phyloP scores from a whole-genome alignment of 2,797 vertebrate species.

The Enteromius thamalakanensis region DNA sequence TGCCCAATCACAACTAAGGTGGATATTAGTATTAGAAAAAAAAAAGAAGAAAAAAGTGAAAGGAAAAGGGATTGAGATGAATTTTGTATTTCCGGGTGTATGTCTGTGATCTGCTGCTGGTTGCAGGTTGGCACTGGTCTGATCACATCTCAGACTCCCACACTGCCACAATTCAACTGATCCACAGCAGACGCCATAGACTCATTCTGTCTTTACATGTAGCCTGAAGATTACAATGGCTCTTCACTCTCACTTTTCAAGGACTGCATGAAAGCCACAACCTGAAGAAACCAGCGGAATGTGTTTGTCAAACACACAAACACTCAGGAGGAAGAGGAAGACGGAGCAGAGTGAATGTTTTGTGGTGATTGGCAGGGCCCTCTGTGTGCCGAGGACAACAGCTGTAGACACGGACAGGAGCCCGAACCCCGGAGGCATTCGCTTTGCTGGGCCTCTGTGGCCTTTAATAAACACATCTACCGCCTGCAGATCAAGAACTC shows the following conservation, averaged over 20 bases:
- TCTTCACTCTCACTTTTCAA: conserved; percentile 8
- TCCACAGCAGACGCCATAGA: background rate
- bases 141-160: conserved; percentile 18
- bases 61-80: background rate
- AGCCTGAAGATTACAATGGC: background rate
- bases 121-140: conserved; percentile 3
- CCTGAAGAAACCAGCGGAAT: background rate
- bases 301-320: background rate
- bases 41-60: background rate
- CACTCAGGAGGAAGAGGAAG: background rate
- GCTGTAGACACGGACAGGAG: conserved; percentile 60
- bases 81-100: background rate
- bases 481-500: background rate
- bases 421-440: conserved; percentile 61
- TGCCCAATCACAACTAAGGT: background rate
- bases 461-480: conserved; percentile 75
- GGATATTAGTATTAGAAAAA: background rate
- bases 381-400: conserved; percentile 57
- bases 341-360: background rate
- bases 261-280: conserved; percentile 9
- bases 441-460: conserved; percentile 73
- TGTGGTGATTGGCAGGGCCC: conserved; percentile 75
- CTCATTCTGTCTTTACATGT: background rate
- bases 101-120: background rate
- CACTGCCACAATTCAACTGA: background rate